phyloP scores from a whole-genome alignment of 2,888 invertebrate genomes.

The Epistrophe eligans region DNA sequence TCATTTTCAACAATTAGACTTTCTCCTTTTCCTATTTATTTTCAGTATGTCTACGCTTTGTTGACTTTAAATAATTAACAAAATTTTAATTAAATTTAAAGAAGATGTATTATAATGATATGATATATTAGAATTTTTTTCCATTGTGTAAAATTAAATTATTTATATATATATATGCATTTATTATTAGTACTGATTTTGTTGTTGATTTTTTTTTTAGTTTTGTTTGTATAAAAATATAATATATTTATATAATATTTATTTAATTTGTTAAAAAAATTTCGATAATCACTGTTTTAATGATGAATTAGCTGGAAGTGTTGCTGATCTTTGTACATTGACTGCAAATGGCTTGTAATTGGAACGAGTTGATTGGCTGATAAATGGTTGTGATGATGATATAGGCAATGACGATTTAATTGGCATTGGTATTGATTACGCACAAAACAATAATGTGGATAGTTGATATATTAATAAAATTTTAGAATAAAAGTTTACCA shows the following conservation, averaged over 20 bases:
- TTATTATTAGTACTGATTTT: constrained; percentile 69
- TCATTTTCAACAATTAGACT: constrained; percentile 35
- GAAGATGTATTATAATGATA: constrained; percentile 69
- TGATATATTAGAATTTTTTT: constrained; percentile 71
- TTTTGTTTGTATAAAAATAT: constrained; percentile 72
- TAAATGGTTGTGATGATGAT: constrained; percentile 50
- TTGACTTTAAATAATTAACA: constrained; percentile 74
- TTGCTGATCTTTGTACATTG: constrained; percentile 92
- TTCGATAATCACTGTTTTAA: constrained; percentile 84
- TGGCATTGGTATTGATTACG: constrained; percentile 37
- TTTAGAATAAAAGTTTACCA: constrained; percentile 64
- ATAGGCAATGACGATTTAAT: constrained; percentile 52
- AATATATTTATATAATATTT: constrained; percentile 74
- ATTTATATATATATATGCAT: constrained; percentile 71
- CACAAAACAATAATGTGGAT: constrained; percentile 57
- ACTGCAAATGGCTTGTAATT: constrained; percentile 84
- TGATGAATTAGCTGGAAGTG: constrained; percentile 93
- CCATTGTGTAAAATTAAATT: constrained; percentile 67
- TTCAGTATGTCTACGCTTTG: constrained; percentile 57
- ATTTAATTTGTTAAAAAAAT: constrained; percentile 71
- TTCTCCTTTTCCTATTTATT: constrained; percentile 24
- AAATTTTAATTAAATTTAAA: constrained; percentile 67
- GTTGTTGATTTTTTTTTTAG: constrained; percentile 45
- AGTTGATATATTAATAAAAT: constrained; percentile 54
- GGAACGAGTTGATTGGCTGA: constrained; percentile 84